Conservation (phyloP, 1,140 invertebrate genomes). For the Heliconius hermathena region DNA sequence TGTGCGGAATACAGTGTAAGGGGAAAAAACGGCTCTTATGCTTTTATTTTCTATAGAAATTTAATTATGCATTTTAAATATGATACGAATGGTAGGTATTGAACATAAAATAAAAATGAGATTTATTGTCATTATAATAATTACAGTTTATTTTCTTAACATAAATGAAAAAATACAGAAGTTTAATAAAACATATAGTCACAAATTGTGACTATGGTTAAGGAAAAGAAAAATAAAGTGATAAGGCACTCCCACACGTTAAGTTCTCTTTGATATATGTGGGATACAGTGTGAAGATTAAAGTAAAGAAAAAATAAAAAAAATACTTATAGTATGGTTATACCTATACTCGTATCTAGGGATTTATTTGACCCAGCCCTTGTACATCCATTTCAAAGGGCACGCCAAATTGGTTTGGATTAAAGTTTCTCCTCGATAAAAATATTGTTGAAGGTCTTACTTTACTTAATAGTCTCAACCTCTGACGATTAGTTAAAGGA, state of each 20-base stretch:
- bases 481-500: constrained; percentile 49
- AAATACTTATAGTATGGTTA: background rate
- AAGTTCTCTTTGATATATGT: too few species aligned
- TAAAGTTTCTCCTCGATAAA: constrained; percentile 43
- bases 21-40: too few species aligned
- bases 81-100: too few species aligned
- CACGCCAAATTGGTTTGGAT: constrained; percentile 41
- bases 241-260: too few species aligned
- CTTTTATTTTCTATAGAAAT: too few species aligned
- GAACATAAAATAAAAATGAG: too few species aligned
- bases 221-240: background rate
- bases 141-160: background rate
- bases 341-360: background rate
- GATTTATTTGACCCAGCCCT: constrained; percentile 50
- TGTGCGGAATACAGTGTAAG: too few species aligned
- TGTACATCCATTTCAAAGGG: constrained; percentile 54
- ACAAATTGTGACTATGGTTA: too few species aligned
- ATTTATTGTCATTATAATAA: background rate
- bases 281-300: background rate
- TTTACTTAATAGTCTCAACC: constrained; percentile 40
- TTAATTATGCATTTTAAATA: too few species aligned
- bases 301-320: background rate
- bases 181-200: too few species aligned
- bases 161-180: background rate
- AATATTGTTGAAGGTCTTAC: constrained; percentile 26